Base-by-base conservation (phyloP, 2,797 vertebrate species). In the Nyctibius grandis region DNA sequence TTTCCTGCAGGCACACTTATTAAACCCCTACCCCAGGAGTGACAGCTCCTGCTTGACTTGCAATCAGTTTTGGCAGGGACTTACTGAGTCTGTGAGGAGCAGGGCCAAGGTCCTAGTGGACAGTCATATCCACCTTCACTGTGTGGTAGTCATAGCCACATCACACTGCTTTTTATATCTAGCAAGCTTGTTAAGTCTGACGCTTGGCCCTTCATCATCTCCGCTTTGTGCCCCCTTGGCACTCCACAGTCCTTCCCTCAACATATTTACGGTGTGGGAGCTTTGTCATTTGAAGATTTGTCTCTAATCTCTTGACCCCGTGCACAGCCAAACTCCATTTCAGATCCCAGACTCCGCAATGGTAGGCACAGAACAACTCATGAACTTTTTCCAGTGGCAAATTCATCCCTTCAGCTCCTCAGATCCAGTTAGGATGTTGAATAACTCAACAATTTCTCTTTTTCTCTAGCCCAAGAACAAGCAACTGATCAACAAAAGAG, bases 201-300 rank as follows among this genome's bases (percentile, higher is more conserved):
- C 1, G 2, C 33, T 25, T 77, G 51, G 5, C 29, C n/a, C 18
- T 51, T 45, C 31, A 1, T 20, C 59, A 6, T 36, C 17, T 48
- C 44, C 29, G 15, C n/a, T 82, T 34, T 0, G 0, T 56, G 48
- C 5, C 45, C 36, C 19, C 40, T 64, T 56, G 54, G 19, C 51
- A 9, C n/a, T 42, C 20, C 22, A 11, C 20, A n/a, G 33, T 23
- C 45, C 40, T 67, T 28, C 28, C 33, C 20, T 61, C 10, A 34
- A 17, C 4, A 1, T 11, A 44, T 72, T 84, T 9, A 3, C 33
- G 31, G 3, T 0, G 0, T 15, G 12, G 29, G 51, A 48, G 29
- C 7, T 82, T 81, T 83, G 67, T 18, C n/a, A 40, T 81, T 80
- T 57, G 42, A 54, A 65, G n/a, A 25, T 65, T 38, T 64, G 4